phyloP scores from a whole-genome alignment of 2,113 vertebrate species.

The Gobius niger region DNA sequence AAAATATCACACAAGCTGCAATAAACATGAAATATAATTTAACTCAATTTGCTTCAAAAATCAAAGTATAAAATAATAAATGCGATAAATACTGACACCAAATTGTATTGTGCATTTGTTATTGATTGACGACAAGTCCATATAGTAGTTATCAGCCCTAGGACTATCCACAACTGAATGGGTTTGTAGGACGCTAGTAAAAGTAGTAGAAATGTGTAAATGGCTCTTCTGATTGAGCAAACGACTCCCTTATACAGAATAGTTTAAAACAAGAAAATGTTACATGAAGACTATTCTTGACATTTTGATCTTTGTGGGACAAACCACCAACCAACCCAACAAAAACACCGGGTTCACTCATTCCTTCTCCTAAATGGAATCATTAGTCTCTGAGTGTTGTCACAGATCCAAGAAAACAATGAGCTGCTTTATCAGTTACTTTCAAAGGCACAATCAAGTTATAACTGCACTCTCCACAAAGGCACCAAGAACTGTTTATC shows the following conservation, averaged over 20 bases:
- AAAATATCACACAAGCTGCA: too few species aligned
- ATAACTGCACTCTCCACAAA: constrained; percentile 35
- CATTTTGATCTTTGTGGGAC: constrained; percentile 30
- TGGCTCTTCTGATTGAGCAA: too few species aligned
- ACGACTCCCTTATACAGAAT: too few species aligned
- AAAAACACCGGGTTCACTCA: constrained; percentile 18
- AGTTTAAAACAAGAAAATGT: background rate
- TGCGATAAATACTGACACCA: too few species aligned
- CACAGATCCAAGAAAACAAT: constrained; percentile 49
- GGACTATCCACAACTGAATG: background rate
- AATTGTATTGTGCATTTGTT: too few species aligned
- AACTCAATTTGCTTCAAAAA: too few species aligned
- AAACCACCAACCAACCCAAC: constrained; percentile 3
- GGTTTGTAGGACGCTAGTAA: background rate
- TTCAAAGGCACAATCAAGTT: constrained; percentile 60
- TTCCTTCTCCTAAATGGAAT: constrained; percentile 56
- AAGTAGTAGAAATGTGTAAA: background rate
- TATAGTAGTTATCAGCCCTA: too few species aligned
- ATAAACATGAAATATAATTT: too few species aligned
- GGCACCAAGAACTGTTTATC: constrained; percentile 31
- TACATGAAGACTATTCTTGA: background rate
- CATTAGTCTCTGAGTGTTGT: constrained; percentile 45
- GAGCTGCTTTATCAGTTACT: constrained; percentile 53
- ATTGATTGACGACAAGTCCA: too few species aligned
- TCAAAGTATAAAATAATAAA: too few species aligned